Percentiles rank a stretch among this genome's conserved stretches.
Conservation (phyloP, 2,113 vertebrate species). For the Leptosomus discolor region DNA sequence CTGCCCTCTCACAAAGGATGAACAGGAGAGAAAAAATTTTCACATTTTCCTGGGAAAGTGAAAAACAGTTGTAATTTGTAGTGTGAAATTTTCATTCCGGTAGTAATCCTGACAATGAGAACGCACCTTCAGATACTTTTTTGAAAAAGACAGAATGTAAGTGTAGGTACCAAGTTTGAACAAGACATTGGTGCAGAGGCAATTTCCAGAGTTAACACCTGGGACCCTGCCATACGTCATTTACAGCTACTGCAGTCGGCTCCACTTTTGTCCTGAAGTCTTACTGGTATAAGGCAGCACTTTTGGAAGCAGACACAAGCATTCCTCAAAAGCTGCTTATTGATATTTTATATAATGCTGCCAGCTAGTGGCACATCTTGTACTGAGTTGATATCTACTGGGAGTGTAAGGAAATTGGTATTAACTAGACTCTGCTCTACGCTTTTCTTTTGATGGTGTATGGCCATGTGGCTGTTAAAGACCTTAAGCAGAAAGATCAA, state of each 20-base stretch:
- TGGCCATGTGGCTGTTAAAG: neutral
- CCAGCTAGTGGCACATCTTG: slow-evolving; percentile 76
- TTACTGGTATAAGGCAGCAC: neutral
- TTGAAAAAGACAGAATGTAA: neutral
- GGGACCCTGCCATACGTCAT: neutral
- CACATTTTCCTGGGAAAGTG: neutral
- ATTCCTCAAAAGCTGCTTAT: slow-evolving; percentile 19
- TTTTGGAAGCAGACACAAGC: neutral
- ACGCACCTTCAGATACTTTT: neutral
- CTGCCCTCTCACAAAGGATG: neutral
- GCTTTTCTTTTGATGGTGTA: neutral
- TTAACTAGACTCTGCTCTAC: neutral
- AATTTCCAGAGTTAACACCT: neutral
- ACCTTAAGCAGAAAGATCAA: neutral
- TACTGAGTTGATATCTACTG: slow-evolving; percentile 7
- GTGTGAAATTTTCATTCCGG: neutral
- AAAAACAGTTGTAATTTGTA: neutral
- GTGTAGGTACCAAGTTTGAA: neutral
- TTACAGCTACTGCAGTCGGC: neutral
- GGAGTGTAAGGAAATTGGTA: neutral
- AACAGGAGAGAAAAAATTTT: neutral
- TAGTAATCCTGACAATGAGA: neutral
- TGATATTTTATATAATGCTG: slow-evolving; percentile 76
- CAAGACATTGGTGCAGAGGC: neutral
- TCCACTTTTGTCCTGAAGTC: neutral